Conservation (phyloP, 1,140 invertebrate genomes). For the Drosophila nannoptera region DNA sequence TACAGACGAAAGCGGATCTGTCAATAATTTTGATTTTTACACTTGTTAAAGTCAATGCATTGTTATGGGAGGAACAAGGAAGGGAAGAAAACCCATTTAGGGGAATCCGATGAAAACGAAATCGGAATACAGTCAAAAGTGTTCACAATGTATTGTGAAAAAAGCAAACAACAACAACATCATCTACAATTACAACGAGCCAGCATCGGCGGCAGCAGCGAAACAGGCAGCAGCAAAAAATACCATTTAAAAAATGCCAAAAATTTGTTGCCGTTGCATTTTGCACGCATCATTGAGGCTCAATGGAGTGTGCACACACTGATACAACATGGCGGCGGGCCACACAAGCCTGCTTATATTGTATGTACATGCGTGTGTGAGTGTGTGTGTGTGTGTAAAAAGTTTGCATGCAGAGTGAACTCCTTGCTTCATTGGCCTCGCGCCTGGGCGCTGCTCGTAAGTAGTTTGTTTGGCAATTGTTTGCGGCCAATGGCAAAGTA, state of each 20-base stretch:
- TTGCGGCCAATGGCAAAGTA: slow-evolving; percentile 66
- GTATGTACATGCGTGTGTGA: slow-evolving; percentile 27
- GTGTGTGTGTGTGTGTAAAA: slow-evolving; percentile 37
- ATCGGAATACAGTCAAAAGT: slow-evolving; percentile 25
- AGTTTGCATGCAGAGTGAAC: slow-evolving; percentile 57
- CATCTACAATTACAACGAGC: slow-evolving; percentile 34
- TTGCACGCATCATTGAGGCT: slow-evolving; percentile 76
- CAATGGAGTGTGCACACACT: slow-evolving; percentile 77
- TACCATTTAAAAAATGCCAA: slow-evolving; percentile 71
- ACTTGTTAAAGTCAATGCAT: slow-evolving; percentile 71
- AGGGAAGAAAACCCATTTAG: slow-evolving; percentile 10
- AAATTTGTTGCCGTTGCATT: slow-evolving; percentile 75
- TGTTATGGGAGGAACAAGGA: slow-evolving; percentile 57
- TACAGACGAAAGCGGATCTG: slow-evolving; percentile 36
- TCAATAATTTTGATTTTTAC: slow-evolving; percentile 74
- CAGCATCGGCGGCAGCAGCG: too few species aligned
- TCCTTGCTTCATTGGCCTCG: slow-evolving; percentile 41
- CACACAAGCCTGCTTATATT: background rate
- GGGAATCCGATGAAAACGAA: slow-evolving; percentile 6
- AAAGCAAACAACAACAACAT: slow-evolving; percentile 29
- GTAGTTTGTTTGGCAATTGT: slow-evolving; percentile 68
- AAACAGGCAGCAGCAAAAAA: slow-evolving; percentile 51
- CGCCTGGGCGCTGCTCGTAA: slow-evolving; percentile 26
- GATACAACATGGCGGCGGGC: slow-evolving; percentile 70
- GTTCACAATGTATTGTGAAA: slow-evolving; percentile 56